These are phyloP conservation scores for Strix occidentalis DNA, from an alignment of 2,797 vertebrate species.

Conservation along the genomic window DNA sequence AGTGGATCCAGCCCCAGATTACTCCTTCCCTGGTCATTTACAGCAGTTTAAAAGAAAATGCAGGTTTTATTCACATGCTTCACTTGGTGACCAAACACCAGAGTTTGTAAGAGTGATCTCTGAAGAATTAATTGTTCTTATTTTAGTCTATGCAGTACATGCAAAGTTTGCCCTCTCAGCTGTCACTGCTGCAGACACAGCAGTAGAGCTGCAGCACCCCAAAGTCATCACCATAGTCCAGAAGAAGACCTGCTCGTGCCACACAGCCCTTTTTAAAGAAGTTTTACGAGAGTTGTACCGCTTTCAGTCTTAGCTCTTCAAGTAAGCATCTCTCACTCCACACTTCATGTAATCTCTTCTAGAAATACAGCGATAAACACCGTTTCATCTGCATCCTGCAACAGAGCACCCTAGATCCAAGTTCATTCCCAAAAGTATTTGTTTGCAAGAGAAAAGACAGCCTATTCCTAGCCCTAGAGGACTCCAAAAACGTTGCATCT, in stretches of 20 bases:
- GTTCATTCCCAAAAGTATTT: background rate
- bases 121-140: background rate
- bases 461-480: background rate
- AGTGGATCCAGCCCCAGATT: background rate
- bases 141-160: background rate
- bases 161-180: background rate
- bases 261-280: background rate
- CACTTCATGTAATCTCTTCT: background rate
- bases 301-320: background rate
- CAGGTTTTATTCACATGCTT: background rate
- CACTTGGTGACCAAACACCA: background rate
- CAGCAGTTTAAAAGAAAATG: background rate
- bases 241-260: fast-evolving
- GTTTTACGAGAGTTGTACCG: background rate
- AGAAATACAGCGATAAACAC: background rate
- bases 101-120: background rate
- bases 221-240: background rate
- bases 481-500: fast-evolving
- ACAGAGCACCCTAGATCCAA: background rate
- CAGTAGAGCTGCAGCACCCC: background rate
- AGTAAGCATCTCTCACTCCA: background rate
- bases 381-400: background rate
- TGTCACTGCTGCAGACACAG: background rate
- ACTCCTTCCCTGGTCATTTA: background rate
- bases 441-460: background rate